A percentile compares a stretch with the other conserved stretches of the same genome.
phyloP scores from a whole-genome alignment of 2,888 invertebrate genomes.

The Leucophenga montana region DNA sequence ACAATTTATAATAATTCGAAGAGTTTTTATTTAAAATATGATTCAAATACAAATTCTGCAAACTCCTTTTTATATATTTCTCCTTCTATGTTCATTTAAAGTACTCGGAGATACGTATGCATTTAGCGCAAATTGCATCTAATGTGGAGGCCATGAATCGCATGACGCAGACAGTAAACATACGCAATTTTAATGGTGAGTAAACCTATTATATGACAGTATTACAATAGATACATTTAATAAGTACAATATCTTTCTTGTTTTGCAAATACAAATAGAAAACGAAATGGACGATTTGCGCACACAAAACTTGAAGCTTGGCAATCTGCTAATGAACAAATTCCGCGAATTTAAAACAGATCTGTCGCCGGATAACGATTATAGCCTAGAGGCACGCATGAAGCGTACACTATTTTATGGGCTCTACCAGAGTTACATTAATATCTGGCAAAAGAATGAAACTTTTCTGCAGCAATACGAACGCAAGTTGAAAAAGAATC shows the following conservation, averaged over 20 bases:
- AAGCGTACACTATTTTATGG: conserved; percentile 72
- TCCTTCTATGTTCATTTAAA: conserved; percentile 42
- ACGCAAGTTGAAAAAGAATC: conserved; percentile 70
- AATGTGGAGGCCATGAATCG: conserved; percentile 71
- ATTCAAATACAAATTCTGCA: too few species aligned
- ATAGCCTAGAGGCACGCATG: conserved; percentile 71
- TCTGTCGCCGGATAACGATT: conserved; percentile 69
- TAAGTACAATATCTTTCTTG: too few species aligned
- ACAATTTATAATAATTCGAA: too few species aligned
- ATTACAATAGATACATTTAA: too few species aligned
- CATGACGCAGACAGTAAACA: conserved; percentile 69
- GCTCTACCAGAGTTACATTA: conserved; percentile 70
- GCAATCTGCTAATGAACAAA: conserved; percentile 68
- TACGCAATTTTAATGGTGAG: conserved; percentile 69
- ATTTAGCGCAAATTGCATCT: conserved; percentile 64
- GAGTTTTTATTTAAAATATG: too few species aligned
- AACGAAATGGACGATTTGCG: conserved; percentile 71
- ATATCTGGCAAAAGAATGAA: conserved; percentile 71
- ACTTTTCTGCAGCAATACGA: conserved; percentile 70
- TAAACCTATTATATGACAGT: conserved; percentile 27
- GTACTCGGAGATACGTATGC: conserved; percentile 70
- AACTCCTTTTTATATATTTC: background rate
- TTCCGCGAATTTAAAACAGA: conserved; percentile 70
- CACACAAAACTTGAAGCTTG: conserved; percentile 69
- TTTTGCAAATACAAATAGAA: too few species aligned